Evolutionary conservation across 2,797 vertebrate genomes (phyloP), one percentile per base, ranked within the genome.

Genomic region (Glyptemys insculpta): DNA sequence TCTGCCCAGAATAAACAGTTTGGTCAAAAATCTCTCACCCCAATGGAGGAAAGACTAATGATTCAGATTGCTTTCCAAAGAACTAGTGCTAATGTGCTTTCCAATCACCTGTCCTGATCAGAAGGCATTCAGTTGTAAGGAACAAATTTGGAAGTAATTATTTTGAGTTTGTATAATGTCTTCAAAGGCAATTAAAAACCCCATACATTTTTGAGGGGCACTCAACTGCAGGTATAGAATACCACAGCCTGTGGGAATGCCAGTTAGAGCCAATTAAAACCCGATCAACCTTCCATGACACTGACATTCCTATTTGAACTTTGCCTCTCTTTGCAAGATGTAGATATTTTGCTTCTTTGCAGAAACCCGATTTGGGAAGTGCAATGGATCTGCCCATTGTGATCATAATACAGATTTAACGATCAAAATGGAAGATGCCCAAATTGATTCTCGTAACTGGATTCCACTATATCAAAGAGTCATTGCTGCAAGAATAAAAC

Each of bases 241-340:
- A 90, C 34, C 47, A 57, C 3, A 83, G 79, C 53, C 83, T 87
- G 27, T 93, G 87, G 95, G 74, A 92, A 92, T 90, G 79, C 92
- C 85, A 96, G 86, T 85, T 84, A 47, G 76, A 93, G 87, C 87
- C 94, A 96, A 90, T 96, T 97, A 95, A 94, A 95, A 44, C 37
- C 49, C 1, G 0, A 96, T 56, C 90, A 94, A 19, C 56, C 79
- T 96, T 91, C 81, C 93, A 79, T 90, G 80, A 82, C 87, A 92
- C 57, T 78, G 88, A 54, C 87, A 94, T 0, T 14, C 65, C 85
- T 94, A 85, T 95, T 29, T 95, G 95, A 97, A 93, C 94, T 89
- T 89, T 85, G 72, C 59, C 44, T 62, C 92, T 92, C 92, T 80
- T 11, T 79, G 44, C 21, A 31, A 31, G 79, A 81, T 0, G 6